A percentile compares a stretch with the other conserved stretches of the same genome.
These are phyloP conservation scores for Gymnoscelis rufifasciata DNA, from an alignment of 2,888 invertebrate species.

Conservation along the genomic window DNA sequence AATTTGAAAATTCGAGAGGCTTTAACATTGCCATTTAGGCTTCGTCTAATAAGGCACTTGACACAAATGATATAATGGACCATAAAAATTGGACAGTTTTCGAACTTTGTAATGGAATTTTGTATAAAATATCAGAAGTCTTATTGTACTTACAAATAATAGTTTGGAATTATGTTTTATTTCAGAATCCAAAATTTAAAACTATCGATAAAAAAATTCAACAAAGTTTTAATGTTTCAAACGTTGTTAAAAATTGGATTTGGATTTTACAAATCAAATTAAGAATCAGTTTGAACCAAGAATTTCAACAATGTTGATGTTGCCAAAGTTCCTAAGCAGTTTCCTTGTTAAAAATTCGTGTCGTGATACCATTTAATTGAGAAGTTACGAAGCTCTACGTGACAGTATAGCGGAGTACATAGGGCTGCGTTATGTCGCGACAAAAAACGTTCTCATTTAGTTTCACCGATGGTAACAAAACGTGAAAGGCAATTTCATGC, in stretches of 20 bases:
- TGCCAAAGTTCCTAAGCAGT: slow-evolving; percentile 18
- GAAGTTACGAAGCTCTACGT: slow-evolving; percentile 53
- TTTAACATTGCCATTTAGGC: slow-evolving; percentile 38
- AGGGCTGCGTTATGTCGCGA: slow-evolving; percentile 43
- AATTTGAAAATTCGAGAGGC: slow-evolving; percentile 57
- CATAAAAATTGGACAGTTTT: not conserved
- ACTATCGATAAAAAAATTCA: slow-evolving; percentile 13
- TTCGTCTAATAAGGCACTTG: slow-evolving; percentile 31
- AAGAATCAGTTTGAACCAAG: too few species aligned
- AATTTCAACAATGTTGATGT: slow-evolving; percentile 21
- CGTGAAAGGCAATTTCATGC: slow-evolving; percentile 76
- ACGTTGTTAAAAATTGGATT: slow-evolving; percentile 16
- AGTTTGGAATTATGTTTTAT: not conserved
- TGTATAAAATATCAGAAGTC: too few species aligned
- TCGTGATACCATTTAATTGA: slow-evolving; percentile 34
- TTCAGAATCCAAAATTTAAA: not conserved
- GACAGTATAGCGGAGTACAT: slow-evolving; percentile 37
- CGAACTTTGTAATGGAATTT: not conserved
- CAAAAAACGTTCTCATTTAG: slow-evolving; percentile 73
- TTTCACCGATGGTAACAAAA: slow-evolving; percentile 63
- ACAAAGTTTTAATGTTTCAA: slow-evolving; percentile 18
- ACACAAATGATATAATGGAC: slow-evolving; percentile 22
- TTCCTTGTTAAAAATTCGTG: slow-evolving; percentile 27
- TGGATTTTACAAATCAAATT: too few species aligned
- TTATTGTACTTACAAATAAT: too few species aligned